A percentile compares a stretch with the other conserved stretches of the same genome.
phyloP scores from a whole-genome alignment of 1,140 invertebrate species.

The Bombus consobrinus region DNA sequence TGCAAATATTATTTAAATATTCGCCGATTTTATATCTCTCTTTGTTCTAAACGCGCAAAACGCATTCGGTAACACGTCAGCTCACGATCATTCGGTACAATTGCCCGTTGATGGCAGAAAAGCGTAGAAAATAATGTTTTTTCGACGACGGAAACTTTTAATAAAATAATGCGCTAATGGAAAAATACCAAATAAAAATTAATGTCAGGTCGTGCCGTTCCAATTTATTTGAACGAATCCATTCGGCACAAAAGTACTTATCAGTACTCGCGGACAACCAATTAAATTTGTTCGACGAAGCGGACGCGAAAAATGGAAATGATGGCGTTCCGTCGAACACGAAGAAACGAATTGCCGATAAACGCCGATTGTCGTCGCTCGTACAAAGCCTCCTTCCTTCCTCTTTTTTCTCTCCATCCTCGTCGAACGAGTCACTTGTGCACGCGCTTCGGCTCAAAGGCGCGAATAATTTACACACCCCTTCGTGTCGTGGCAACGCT shows the following conservation, averaged over 20 bases:
- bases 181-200: constrained; percentile 47
- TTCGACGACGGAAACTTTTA: neutral
- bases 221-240: constrained; percentile 55
- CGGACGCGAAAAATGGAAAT: constrained; percentile 55
- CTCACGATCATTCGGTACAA: neutral
- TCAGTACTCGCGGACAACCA: constrained; percentile 57
- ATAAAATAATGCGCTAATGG: constrained; percentile 30
- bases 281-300: constrained; percentile 62
- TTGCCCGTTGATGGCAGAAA: neutral
- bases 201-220: constrained; percentile 29
- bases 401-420: neutral
- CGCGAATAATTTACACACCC: constrained; percentile 57
- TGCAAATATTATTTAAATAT: neutral
- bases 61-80: neutral
- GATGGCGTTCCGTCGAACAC: constrained; percentile 44
- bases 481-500: constrained; percentile 33
- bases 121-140: neutral
- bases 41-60: neutral
- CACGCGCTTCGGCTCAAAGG: constrained; percentile 6
- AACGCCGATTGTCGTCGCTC: constrained; percentile 49
- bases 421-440: constrained; percentile 19
- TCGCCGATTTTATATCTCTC: neutral
- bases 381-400: constrained; percentile 36
- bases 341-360: constrained; percentile 50
- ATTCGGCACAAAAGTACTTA: constrained; percentile 57